These are phyloP conservation scores for Vollenhovia emeryi DNA, from an alignment of 1,140 invertebrate species.

Conservation along the genomic window DNA sequence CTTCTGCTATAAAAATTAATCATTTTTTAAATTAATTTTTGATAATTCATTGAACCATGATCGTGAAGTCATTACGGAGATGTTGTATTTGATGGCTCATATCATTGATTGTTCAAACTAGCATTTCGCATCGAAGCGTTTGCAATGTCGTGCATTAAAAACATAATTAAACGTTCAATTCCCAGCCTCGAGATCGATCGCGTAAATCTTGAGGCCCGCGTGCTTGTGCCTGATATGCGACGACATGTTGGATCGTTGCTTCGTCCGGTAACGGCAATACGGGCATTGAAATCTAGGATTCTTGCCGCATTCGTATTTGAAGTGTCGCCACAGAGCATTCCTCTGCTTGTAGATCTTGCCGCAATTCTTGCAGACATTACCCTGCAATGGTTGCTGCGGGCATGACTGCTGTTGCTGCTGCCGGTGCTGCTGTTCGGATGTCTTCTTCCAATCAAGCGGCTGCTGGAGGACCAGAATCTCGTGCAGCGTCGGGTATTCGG, in stretches of 20 bases:
- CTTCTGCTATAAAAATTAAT: background rate
- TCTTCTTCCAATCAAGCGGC: conserved; percentile 19
- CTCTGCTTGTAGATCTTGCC: conserved; percentile 84
- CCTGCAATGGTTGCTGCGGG: conserved; percentile 25
- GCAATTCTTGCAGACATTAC: conserved; percentile 74
- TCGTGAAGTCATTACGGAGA: background rate
- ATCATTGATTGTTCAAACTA: background rate
- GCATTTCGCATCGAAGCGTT: background rate
- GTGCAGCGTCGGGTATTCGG: background rate
- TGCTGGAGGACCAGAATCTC: background rate
- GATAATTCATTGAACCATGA: background rate
- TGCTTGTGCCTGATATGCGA: conserved; percentile 82
- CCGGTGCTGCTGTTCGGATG: background rate
- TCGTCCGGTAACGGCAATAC: conserved; percentile 85
- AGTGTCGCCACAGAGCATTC: conserved; percentile 81
- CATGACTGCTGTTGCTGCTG: conserved; percentile 16
- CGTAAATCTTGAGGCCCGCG: conserved; percentile 66
- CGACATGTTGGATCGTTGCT: conserved; percentile 86
- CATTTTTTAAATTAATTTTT: background rate
- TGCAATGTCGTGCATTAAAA: background rate
- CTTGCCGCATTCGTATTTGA: conserved; percentile 86
- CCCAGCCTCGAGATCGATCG: conserved; percentile 58
- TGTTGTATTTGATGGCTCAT: background rate
- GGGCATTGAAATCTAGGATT: conserved; percentile 87
- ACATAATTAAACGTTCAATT: conserved; percentile 15